Base-by-base conservation (phyloP, 2,888 invertebrate species). In the Amiota minor region DNA sequence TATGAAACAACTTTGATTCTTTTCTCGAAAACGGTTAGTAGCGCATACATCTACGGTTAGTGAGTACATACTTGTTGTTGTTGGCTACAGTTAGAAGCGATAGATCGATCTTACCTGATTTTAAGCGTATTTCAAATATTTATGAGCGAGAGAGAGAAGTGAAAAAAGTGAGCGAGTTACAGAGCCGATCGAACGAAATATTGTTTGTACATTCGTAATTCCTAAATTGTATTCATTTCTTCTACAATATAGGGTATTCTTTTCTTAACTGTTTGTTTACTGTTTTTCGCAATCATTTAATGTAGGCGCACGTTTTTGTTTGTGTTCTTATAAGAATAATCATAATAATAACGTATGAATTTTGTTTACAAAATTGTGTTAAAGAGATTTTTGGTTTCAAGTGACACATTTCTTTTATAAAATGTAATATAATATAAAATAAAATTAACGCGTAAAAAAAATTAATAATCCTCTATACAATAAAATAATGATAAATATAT, bases 361-460 rank as follows among this genome's bases (percentile, higher is more conserved):
- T 35, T 35, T 35, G 35, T 35, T 35, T 35, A 35, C 35, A 35
- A 11, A 59, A 59, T 65, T 18, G 6, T 65, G 49, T 49, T n/a
- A 11, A 11, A 35, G 53, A 53, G 50, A 62, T 71, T 71, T 71
- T 71, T 71, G 71, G 71, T 71, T 71, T 71, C 64, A 45, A 71
- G 53, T 64, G 64, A 71, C 62, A 71, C 62, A 64, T 64, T 64
- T 50, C 50, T 71, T 71, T 35, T 70, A 23, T 35, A 35, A 35
- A 35, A 45, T 23, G 64, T 46, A 35, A 23, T 64, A n/a, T 46
- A 35, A 23, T 64, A n/a, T 64, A 35, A 35, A 35, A 35, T 35
- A 35, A 35, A 35, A 35, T 35, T 35, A 35, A 35, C 35, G 35
- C 35, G 35, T 35, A 35, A 35, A 35, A 35, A 35, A 35, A 35